phyloP scores from a whole-genome alignment of 2,888 invertebrate species.

The Gymnoscelis rufifasciata region DNA sequence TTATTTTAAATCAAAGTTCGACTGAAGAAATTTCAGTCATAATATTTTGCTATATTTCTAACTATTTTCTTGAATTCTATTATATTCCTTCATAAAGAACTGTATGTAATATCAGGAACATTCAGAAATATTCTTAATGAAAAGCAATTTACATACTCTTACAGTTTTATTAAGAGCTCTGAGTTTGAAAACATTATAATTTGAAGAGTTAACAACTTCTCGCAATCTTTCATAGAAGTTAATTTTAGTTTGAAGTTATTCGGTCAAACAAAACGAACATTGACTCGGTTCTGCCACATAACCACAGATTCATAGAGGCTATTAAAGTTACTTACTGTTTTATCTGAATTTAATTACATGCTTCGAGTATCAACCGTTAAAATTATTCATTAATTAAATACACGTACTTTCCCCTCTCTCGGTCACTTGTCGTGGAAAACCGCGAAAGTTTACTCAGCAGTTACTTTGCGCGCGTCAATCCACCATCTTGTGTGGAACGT shows the following conservation, averaged over 20 bases:
- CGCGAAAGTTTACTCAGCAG: constrained; percentile 62
- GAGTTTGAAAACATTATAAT: too few relatives aligned
- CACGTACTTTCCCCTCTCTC: constrained; percentile 69
- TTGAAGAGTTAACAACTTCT: too few relatives aligned
- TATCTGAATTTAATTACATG: constrained; percentile 47
- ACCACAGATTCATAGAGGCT: constrained; percentile 7
- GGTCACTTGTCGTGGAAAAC: constrained; percentile 55
- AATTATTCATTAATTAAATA: constrained; percentile 65
- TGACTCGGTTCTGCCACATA: constrained; percentile 1
- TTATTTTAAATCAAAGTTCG: too few relatives aligned
- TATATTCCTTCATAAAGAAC: too few relatives aligned
- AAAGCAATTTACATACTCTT: too few relatives aligned
- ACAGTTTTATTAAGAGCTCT: too few relatives aligned
- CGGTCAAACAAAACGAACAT: neutral
- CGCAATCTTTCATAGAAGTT: too few relatives aligned
- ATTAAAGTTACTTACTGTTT: constrained; percentile 22
- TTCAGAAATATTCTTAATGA: too few relatives aligned
- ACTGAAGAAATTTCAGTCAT: too few relatives aligned
- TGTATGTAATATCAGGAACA: too few relatives aligned
- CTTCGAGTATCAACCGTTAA: constrained; percentile 47
- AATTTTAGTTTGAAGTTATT: neutral
- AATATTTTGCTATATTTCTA: too few relatives aligned
- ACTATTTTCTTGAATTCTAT: too few relatives aligned
- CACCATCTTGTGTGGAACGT: constrained; percentile 37
- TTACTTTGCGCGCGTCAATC: constrained; percentile 46